phyloP scores from a whole-genome alignment of 35 echinoderm and acorn worm genomes.

The Antedon bifida region DNA sequence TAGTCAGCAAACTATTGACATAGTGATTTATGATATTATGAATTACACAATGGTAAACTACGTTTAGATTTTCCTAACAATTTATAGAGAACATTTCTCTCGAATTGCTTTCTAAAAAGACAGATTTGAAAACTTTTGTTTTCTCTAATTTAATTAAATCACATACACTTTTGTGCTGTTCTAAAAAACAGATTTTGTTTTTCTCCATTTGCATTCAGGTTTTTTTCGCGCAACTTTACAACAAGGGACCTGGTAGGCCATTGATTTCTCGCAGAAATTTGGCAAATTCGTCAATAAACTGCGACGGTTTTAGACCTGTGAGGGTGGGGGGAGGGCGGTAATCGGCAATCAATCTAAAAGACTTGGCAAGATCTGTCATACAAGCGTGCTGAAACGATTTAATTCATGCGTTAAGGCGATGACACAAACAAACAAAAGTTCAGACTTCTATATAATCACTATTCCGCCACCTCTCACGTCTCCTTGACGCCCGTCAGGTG shows the following conservation, averaged over 20 bases:
- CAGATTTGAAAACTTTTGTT: no score
- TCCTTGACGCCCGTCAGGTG: no score
- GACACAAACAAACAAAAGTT: neutral
- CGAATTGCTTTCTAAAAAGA: no score
- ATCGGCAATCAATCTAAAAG: neutral
- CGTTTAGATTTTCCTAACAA: no score
- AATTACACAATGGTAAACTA: neutral
- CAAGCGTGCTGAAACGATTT: neutral
- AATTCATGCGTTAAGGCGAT: neutral
- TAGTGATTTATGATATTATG: neutral
- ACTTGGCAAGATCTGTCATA: neutral
- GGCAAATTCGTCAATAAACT: constrained; percentile 14
- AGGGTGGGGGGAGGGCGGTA: neutral
- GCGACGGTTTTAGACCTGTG: neutral
- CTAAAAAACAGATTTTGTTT: constrained; percentile 23
- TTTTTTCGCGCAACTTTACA: neutral
- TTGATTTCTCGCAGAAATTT: neutral
- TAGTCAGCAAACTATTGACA: neutral
- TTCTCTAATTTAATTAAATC: neutral
- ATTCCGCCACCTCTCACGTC: neutral
- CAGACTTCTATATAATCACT: neutral
- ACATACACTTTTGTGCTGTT: no score
- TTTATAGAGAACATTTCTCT: no score
- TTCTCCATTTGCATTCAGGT: no score
- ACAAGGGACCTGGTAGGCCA: neutral